Conservation (phyloP, 30 jellyfish, hydroid and myxozoan species). For the Haliclystus octoradiatus region DNA sequence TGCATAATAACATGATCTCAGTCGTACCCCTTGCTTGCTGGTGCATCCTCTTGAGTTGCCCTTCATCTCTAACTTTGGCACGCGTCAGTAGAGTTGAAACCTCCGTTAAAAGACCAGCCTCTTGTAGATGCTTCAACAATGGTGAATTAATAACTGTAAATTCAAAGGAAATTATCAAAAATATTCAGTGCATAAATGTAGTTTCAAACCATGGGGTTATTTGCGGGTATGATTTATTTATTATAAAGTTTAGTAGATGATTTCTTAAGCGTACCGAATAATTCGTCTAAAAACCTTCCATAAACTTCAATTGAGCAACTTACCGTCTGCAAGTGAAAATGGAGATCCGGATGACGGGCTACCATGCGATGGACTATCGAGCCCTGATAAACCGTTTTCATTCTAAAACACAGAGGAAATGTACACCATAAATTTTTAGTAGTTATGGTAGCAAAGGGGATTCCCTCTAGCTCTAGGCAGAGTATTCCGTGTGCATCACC, state of each 20-base stretch:
- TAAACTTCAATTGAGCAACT: no score
- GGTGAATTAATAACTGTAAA: conserved; percentile 72
- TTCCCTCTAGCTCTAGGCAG: no score
- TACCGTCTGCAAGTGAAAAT: neutral
- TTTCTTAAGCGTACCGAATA: no score
- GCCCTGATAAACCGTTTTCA: neutral
- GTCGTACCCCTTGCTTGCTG: conserved; percentile 92
- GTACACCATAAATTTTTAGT: no score
- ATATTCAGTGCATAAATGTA: no score
- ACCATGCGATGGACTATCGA: neutral
- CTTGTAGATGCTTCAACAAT: conserved; percentile 63
- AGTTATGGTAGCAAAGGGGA: no score
- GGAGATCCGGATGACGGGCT: neutral
- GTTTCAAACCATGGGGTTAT: no score
- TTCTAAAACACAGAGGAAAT: neutral
- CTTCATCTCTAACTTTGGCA: conserved; percentile 93
- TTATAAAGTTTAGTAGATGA: no score
- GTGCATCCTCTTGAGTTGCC: conserved; percentile 72
- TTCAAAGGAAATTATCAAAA: neutral
- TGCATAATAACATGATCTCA: no score
- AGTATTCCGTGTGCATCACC: neutral
- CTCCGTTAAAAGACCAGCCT: conserved; percentile 95
- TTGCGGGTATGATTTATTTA: no score
- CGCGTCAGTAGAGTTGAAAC: conserved; percentile 77
- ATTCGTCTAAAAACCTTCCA: no score